Percentiles rank a stretch among this genome's conserved stretches.
Evolutionary conservation across 1,140 invertebrate genomes (phyloP).

Genomic region (Trichonephila inaurata): DNA sequence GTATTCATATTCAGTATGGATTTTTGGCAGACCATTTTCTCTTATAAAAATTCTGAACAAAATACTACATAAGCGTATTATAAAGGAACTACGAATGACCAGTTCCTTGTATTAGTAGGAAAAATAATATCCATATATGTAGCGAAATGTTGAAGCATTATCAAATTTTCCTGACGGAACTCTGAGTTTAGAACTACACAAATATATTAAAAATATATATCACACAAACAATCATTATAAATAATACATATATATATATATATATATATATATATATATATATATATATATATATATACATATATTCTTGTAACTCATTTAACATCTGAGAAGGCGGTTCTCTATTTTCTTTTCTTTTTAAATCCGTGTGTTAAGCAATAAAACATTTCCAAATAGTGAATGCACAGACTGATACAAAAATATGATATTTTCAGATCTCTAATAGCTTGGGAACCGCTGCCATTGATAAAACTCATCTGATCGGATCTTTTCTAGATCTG

Average conservation of each 20-base stretch:
- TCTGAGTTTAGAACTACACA: neutral
- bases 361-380: neutral
- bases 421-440: neutral
- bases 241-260: too few relatives aligned
- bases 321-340: neutral
- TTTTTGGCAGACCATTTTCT: neutral
- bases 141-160: neutral
- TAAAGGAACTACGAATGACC: neutral
- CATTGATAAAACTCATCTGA: slow-evolving; percentile 30
- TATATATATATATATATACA: too few relatives aligned
- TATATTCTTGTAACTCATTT: neutral
- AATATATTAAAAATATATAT: neutral
- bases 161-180: neutral
- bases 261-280: too few relatives aligned
- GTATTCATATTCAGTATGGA: neutral
- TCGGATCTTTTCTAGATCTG: slow-evolving; percentile 39
- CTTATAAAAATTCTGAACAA: neutral
- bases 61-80: neutral
- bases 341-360: neutral
- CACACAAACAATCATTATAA: neutral
- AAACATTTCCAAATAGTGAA: neutral
- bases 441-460: slow-evolving; percentile 27
- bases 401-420: neutral
- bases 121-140: neutral
- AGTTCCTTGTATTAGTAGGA: neutral